Evolutionary conservation across 1,140 invertebrate genomes (phyloP).

Genomic region (Coptotermes formosanus): DNA sequence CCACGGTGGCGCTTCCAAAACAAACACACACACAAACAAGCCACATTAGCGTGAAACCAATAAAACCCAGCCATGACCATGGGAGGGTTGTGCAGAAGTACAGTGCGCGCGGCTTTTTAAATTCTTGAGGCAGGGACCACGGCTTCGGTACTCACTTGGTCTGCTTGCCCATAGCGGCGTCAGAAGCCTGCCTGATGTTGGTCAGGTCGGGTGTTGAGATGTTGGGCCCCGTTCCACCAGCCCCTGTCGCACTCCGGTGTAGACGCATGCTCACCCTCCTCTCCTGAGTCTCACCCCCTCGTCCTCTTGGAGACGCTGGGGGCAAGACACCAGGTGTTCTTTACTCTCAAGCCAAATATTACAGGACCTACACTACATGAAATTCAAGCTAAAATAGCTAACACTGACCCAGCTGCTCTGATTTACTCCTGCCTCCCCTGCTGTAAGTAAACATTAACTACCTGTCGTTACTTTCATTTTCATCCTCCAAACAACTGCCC

Average conservation of each 20-base stretch:
- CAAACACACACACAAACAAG: slow-evolving; percentile 49
- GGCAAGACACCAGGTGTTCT: slow-evolving; percentile 10
- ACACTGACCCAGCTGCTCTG: background rate
- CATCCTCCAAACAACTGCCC: background rate
- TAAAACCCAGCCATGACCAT: slow-evolving; percentile 20
- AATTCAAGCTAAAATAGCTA: background rate
- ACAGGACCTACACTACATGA: background rate
- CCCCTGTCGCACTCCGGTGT: slow-evolving; percentile 40
- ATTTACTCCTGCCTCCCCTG: background rate
- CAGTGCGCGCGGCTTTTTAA: background rate
- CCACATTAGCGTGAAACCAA: slow-evolving; percentile 44
- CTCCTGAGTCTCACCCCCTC: slow-evolving; percentile 47
- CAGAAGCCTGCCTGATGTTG: slow-evolving; percentile 26
- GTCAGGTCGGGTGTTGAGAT: slow-evolving; percentile 34
- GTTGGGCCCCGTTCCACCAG: slow-evolving; percentile 19
- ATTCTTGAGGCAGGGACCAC: slow-evolving; percentile 10
- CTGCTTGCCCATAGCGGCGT: slow-evolving; percentile 38
- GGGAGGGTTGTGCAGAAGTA: background rate
- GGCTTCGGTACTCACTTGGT: slow-evolving; percentile 49
- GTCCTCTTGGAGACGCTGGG: slow-evolving; percentile 32
- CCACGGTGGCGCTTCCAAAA: slow-evolving; percentile 49
- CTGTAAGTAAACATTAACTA: background rate
- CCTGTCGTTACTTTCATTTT: background rate
- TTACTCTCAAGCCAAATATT: slow-evolving; percentile 17
- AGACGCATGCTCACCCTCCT: slow-evolving; percentile 51